Evolutionary conservation across 1,140 invertebrate genomes (phyloP).

Genomic region (Atta cephalotes): DNA sequence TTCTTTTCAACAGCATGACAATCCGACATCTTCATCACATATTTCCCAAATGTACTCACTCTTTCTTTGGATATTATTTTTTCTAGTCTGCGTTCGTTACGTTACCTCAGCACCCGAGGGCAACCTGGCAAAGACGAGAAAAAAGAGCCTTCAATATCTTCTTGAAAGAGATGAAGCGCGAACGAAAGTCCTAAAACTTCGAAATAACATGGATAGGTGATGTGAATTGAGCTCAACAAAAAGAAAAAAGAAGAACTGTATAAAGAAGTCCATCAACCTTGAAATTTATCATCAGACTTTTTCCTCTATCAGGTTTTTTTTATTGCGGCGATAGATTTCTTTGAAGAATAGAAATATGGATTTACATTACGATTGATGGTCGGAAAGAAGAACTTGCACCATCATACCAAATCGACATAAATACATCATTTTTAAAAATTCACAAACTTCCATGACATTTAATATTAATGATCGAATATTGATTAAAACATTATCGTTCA

Average conservation of each 20-base stretch:
- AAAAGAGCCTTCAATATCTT: constrained; percentile 54
- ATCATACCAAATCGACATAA: background rate
- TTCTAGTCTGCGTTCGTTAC: constrained; percentile 43
- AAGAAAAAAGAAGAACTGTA: background rate
- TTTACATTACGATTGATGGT: constrained; percentile 33
- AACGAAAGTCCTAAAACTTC: background rate
- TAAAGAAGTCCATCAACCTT: constrained; percentile 7
- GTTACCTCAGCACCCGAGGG: background rate
- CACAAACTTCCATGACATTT: background rate
- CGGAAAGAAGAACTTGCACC: background rate
- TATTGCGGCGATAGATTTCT: background rate
- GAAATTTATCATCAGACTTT: constrained; percentile 37
- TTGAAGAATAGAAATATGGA: background rate
- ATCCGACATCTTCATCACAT: constrained; percentile 11
- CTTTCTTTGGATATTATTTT: constrained; percentile 1
- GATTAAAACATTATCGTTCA: background rate
- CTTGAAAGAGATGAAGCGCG: background rate
- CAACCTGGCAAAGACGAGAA: background rate
- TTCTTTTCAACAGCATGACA: constrained; percentile 27
- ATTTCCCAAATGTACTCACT: constrained; percentile 31
- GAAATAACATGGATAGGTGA: background rate
- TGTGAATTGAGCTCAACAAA: background rate
- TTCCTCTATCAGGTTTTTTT: background rate
- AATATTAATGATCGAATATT: background rate
- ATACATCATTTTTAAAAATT: background rate